Conservation (phyloP, 2,888 invertebrate species). For the Sinhomidia bicolor region DNA sequence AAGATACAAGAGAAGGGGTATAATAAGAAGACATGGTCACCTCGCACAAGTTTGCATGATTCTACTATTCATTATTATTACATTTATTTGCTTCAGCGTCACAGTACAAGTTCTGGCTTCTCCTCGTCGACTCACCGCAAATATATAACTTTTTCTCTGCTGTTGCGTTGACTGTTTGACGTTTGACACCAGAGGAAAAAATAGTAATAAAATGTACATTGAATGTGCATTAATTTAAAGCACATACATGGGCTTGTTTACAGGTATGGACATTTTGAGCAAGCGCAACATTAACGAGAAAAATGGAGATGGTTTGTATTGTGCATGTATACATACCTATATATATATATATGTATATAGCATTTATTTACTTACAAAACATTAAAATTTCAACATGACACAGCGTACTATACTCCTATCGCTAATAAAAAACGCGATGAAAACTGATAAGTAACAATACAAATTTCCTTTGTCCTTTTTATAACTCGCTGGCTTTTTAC, state of each 20-base stretch:
- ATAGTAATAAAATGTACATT: background rate
- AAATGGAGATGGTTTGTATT: too few relatives aligned
- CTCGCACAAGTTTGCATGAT: background rate
- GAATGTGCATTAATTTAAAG: constrained; percentile 10
- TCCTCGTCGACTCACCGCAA: too few relatives aligned
- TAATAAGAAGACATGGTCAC: background rate
- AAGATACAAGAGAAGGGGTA: constrained; percentile 5
- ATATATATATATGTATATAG: too few relatives aligned
- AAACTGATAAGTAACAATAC: background rate
- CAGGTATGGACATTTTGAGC: background rate
- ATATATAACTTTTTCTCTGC: too few relatives aligned
- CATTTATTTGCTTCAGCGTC: background rate
- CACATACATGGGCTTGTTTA: constrained; percentile 2
- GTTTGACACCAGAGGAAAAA: background rate
- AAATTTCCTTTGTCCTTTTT: background rate
- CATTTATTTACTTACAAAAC: too few relatives aligned
- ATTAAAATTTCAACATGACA: too few relatives aligned
- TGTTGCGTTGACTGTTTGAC: too few relatives aligned
- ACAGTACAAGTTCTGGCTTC: too few relatives aligned
- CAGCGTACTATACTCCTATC: background rate
- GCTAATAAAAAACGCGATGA: background rate
- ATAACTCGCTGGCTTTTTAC: background rate
- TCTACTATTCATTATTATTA: background rate
- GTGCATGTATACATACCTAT: too few relatives aligned
- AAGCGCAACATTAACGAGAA: background rate